Base-by-base conservation (phyloP, 2,888 invertebrate genomes). In the Sylvicola cinctus region DNA sequence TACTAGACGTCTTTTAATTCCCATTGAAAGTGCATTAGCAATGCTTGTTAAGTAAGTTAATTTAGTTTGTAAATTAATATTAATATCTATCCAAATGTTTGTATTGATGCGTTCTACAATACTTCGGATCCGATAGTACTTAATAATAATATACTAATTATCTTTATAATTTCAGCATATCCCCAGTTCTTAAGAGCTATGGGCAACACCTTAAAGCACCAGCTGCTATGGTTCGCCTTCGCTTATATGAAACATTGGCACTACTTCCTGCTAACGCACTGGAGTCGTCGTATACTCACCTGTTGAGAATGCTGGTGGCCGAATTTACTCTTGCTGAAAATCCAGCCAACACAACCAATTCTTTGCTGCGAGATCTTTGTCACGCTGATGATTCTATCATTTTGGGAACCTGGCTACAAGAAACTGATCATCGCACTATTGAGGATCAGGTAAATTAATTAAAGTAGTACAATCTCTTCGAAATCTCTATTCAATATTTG, bases 271-370 rank as follows among this genome's bases (percentile, higher is more conserved):
- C 85, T 16, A 74, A 75, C 49, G 71, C 76, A 2, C 76, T 80
- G 54, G 87, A 87, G 66, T 71, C 72, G 40, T 78, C 77, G 13
- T 85, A 88, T 48, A 85, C 90, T 14, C 80, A 87, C 48, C 63
- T 96, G 34, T 60, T 93, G 40, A 66, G 90, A 44, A 81, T 93
- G 66, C 63, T 96, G 32, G 95, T 85, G 5, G 87, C 91, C 0
- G 96, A 96, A 56, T 80, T 96, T 46, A 95, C 93, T 0, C 61
- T 93, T 12, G 80, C 90, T 0, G 96, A 96, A 52, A 90, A 91
- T 52, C 78, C 79, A 15, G 85, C 88, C 10, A 85, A 84, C 45
- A 91, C 90, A 3, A 83, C 87, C 1, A 87, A 77, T 14, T 88
- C 88, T 0, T 66, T 80, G 41, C 60, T 87, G 39, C 63, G 81